phyloP scores from a whole-genome alignment of 2,888 invertebrate genomes.

The Rhynchonema sp. region DNA sequence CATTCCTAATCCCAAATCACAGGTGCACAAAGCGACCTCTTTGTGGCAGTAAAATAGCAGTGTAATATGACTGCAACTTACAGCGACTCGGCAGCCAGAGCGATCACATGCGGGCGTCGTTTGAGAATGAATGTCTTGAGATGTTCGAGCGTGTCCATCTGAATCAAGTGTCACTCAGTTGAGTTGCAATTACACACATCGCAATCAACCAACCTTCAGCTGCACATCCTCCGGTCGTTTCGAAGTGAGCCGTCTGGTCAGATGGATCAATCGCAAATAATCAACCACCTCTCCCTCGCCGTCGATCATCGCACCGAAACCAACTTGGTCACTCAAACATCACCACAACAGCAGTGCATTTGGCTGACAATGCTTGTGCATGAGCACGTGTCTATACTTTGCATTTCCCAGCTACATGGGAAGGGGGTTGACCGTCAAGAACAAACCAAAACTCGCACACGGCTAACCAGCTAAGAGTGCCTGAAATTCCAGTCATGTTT shows the following conservation, averaged over 20 bases:
- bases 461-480: too few relatives aligned
- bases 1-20: too few relatives aligned
- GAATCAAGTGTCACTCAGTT: background rate
- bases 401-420: too few relatives aligned
- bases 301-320: slow-evolving; percentile 52
- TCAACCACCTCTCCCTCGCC: slow-evolving; percentile 80
- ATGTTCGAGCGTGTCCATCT: slow-evolving; percentile 16
- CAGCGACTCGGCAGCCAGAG: slow-evolving; percentile 59
- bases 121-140: slow-evolving; percentile 48
- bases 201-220: background rate
- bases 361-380: too few relatives aligned
- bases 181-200: background rate
- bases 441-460: too few relatives aligned
- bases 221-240: slow-evolving; percentile 8
- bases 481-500: too few relatives aligned
- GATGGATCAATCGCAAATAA: slow-evolving; percentile 62
- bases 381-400: too few relatives aligned
- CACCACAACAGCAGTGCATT: too few relatives aligned
- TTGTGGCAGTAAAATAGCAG: background rate
- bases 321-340: slow-evolving; percentile 9
- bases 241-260: slow-evolving; percentile 41
- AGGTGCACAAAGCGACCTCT: background rate
- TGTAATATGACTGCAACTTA: slow-evolving; percentile 11
- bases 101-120: slow-evolving; percentile 83
- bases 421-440: too few relatives aligned